Percentiles rank a stretch among this genome's conserved stretches.
These are phyloP conservation scores for Cyanoderma ruficeps DNA, from an alignment of 2,113 vertebrate species.

Conservation along the genomic window DNA sequence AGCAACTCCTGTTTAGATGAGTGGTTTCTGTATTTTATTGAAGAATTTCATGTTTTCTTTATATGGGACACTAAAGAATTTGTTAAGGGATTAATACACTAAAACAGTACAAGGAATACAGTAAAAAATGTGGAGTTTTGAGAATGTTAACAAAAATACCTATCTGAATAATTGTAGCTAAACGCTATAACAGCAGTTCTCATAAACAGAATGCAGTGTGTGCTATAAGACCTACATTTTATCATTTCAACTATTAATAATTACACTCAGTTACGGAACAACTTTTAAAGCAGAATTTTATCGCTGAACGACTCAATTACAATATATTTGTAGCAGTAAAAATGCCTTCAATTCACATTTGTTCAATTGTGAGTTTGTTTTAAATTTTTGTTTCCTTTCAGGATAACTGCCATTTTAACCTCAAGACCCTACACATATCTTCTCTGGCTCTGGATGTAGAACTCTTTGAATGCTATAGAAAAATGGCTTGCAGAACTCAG, in stretches of 20 bases:
- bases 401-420: background rate
- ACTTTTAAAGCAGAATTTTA: background rate
- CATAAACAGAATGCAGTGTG: background rate
- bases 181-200: background rate
- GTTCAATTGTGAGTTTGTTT: background rate
- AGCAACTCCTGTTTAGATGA: background rate
- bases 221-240: background rate
- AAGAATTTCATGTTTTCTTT: background rate
- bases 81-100: background rate
- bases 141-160: background rate
- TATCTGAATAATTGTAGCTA: background rate
- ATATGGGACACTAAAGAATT: background rate
- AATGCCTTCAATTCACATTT: background rate
- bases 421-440: background rate
- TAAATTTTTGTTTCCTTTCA: background rate
- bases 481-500: background rate
- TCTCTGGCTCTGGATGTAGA: background rate
- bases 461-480: background rate
- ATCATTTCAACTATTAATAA: background rate
- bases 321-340: background rate
- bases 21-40: background rate
- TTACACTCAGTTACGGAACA: background rate
- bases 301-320: background rate
- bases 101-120: background rate
- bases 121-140: background rate